A percentile compares a stretch with the other conserved stretches of the same genome.
These are phyloP conservation scores for Silvanus unidentatus DNA, from an alignment of 2,888 invertebrate species.

Conservation along the genomic window DNA sequence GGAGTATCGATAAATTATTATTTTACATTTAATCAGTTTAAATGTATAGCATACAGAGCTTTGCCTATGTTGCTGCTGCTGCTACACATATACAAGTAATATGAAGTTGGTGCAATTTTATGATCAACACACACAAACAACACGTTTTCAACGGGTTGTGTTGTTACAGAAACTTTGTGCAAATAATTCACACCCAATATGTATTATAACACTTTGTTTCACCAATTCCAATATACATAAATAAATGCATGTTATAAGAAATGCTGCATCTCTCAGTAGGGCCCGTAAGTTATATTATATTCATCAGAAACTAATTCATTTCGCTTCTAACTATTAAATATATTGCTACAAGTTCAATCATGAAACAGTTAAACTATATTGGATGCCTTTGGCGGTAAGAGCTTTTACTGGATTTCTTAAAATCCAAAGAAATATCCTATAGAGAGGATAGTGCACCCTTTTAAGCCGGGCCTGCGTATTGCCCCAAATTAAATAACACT, in stretches of 20 bases:
- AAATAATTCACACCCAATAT: conserved; percentile 8
- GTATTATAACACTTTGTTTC: conserved; percentile 2
- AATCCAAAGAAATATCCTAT: conserved; percentile 12
- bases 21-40: conserved; percentile 4
- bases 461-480: background rate
- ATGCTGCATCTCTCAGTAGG: conserved; percentile 1
- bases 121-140: too few species aligned
- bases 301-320: conserved; percentile 1
- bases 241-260: conserved; percentile 1
- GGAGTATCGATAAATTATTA: conserved; percentile 2
- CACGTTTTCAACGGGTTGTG: conserved; percentile 5
- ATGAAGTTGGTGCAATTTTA: conserved; percentile 9
- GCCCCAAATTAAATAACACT: too few species aligned
- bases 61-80: background rate
- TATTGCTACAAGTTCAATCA: background rate
- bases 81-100: too few species aligned
- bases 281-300: conserved; percentile 2
- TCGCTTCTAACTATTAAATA: background rate
- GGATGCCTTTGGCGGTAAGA: conserved; percentile 13
- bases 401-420: conserved; percentile 8
- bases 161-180: conserved; percentile 8
- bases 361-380: conserved; percentile 7
- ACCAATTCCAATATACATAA: conserved; percentile 1
- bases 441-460: background rate
- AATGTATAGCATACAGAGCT: too few species aligned